phyloP scores from a whole-genome alignment of 2,113 vertebrate species.

The Herpetotheres cachinnans region DNA sequence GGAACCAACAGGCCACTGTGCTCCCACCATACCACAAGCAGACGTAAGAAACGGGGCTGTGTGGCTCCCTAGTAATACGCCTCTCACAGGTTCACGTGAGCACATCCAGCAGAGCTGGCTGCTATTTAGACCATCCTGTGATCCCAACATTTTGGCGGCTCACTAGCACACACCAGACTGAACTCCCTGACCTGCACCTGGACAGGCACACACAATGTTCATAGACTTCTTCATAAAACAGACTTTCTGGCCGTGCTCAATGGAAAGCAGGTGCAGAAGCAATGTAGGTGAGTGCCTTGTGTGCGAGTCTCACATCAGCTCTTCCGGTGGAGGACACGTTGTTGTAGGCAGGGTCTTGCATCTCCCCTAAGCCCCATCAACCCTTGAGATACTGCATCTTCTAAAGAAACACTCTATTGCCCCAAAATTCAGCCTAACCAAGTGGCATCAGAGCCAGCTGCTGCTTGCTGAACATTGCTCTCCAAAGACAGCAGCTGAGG shows the following conservation, averaged over 20 bases:
- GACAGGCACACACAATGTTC: neutral
- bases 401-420: neutral
- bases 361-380: neutral
- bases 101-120: neutral
- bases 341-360: neutral
- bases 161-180: neutral
- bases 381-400: neutral
- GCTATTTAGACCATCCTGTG: neutral
- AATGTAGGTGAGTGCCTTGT: rapidly evolving
- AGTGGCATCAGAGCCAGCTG: neutral
- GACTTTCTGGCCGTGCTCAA: neutral
- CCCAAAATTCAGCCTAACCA: neutral
- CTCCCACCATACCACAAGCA: neutral
- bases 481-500: neutral
- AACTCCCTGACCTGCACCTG: neutral
- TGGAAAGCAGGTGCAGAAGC: neutral
- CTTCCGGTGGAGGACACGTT: rapidly evolving
- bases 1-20: neutral
- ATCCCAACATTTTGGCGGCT: neutral
- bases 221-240: neutral
- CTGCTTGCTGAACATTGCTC: neutral
- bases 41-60: rapidly evolving
- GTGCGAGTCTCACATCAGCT: neutral
- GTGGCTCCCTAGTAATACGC: too few species aligned
- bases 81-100: neutral